These are phyloP conservation scores for Cyclina sinensis DNA, from an alignment of 1,140 invertebrate genomes.

Conservation along the genomic window DNA sequence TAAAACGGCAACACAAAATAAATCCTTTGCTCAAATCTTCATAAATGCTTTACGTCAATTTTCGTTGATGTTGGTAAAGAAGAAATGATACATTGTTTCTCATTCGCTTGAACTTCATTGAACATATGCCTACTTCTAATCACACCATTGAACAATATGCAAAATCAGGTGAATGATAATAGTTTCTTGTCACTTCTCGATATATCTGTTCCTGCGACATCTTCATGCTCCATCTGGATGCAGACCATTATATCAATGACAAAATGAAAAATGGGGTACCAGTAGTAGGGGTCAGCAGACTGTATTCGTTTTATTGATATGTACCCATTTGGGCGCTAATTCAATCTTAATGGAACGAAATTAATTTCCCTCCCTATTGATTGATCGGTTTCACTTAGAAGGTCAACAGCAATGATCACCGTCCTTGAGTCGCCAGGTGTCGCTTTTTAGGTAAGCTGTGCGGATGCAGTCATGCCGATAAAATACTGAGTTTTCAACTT, in stretches of 20 bases:
- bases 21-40: no score
- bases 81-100: no score
- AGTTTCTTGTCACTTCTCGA: neutral
- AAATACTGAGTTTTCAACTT: no score
- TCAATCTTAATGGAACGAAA: conserved; percentile 71
- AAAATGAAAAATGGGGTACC: conserved; percentile 56
- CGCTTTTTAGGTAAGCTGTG: conserved; percentile 46
- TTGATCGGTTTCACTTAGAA: conserved; percentile 64
- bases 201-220: neutral
- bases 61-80: no score
- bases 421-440: conserved; percentile 67
- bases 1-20: no score
- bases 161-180: no score
- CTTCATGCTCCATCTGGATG: neutral
- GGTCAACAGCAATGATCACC: conserved; percentile 64
- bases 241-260: conserved; percentile 60
- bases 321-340: conserved; percentile 68
- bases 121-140: no score
- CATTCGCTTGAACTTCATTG: no score
- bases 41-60: no score
- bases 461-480: conserved; percentile 40
- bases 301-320: conserved; percentile 65
- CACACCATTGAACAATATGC: no score
- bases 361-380: conserved; percentile 66
- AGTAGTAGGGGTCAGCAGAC: conserved; percentile 38